These are phyloP conservation scores for Stenodera caucasica DNA, from an alignment of 2,888 invertebrate genomes.

Conservation along the genomic window DNA sequence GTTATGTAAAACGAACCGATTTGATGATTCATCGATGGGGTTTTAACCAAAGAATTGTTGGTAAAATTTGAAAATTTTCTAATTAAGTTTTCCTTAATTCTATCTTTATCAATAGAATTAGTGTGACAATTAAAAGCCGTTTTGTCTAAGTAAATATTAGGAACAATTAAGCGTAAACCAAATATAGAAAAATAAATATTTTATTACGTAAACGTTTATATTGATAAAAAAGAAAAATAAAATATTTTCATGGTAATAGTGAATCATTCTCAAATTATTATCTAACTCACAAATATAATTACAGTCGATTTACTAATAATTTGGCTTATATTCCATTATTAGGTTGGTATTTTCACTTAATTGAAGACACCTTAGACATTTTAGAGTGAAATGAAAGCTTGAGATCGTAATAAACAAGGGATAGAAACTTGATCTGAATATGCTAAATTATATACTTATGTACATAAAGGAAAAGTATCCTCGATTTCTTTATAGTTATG, in stretches of 20 bases:
- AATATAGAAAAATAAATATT: constrained; percentile 3
- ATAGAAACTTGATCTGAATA: too few relatives aligned
- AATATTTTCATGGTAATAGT: too few relatives aligned
- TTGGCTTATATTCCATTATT: too few relatives aligned
- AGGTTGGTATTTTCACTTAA: too few relatives aligned
- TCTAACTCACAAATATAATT: too few relatives aligned
- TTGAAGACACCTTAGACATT: too few relatives aligned
- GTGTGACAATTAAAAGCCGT: not conserved
- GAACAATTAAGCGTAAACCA: not conserved
- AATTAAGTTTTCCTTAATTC: too few relatives aligned
- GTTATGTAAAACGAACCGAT: not conserved
- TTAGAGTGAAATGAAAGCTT: too few relatives aligned
- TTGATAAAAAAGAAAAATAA: not conserved
- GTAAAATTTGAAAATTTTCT: not conserved
- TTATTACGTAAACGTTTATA: not conserved
- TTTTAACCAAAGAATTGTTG: not conserved
- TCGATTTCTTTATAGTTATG: constrained; percentile 15
- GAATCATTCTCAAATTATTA: too few relatives aligned
- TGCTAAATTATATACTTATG: too few relatives aligned
- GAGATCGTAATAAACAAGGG: too few relatives aligned
- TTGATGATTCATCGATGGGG: not conserved
- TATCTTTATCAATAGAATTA: not conserved
- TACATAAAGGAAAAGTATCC: constrained; percentile 8
- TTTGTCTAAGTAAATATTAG: not conserved
- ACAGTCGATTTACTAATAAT: too few relatives aligned